Base-by-base conservation (phyloP, 2,888 invertebrate species). In the Hydrotaea cyrtoneurina region DNA sequence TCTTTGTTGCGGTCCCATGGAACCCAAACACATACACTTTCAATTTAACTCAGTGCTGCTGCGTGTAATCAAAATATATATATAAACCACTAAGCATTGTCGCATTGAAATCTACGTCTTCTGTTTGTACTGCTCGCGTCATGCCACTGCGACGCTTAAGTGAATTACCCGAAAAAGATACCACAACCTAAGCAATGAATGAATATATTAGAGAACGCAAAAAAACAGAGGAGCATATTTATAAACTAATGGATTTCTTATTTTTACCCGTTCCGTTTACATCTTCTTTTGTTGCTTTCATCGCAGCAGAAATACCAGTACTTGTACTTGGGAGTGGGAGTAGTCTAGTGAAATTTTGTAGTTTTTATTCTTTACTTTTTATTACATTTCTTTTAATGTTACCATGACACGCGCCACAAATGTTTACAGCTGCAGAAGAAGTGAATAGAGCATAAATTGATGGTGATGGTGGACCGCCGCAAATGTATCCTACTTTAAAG, bases 391-490 rank as follows among this genome's bases (percentile, higher is more conserved):
- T 21, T 39, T 46, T 46, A 23, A 59, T 64, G 15, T 43, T 17
- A 66, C 75, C 78, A 72, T 57, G 80, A 79, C 83, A 78, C 80
- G 80, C 78, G 74, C 71, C 78, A 72, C 71, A 71, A 80, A 62
- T 62, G 53, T 71, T 26, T 78, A 21, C 23, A 46, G 46, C 39
- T 43, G 21, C 50, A 50, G 2, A 39, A n/a, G 15, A 2, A 50
- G 4, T 50, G 50, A 50, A 50, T 8, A 11, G 39, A 4, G 39
- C 39, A 39, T 39, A 39, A 3, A n/a, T n/a, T 50, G n/a, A 50
- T 15, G 15, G 43, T 11, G 7, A 15, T 43, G 11, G 43, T 7
- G 43, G 10, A 7, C 39, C 1, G 50, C 5, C 1, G 10, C 43
- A 50, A 31, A n/a, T n/a, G 7, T 50, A 50, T n/a, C 50, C 50